Conservation (phyloP, 2,797 vertebrate genomes). For the Lophius americanus region DNA sequence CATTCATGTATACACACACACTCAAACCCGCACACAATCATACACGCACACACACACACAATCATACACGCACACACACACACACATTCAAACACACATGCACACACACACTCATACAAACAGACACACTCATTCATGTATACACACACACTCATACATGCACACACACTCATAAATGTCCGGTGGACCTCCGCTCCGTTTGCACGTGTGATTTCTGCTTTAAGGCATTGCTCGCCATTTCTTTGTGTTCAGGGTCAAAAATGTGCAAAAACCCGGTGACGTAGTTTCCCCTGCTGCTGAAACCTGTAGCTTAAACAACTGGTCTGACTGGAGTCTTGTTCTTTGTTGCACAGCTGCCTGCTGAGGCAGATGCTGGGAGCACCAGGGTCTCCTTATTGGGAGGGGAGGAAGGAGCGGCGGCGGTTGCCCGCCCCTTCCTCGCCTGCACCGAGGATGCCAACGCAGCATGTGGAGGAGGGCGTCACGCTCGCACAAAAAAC, state of each 20-base stretch:
- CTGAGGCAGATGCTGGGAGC: constrained; percentile 72
- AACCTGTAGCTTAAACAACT: constrained; percentile 76
- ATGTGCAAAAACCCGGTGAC: constrained; percentile 58
- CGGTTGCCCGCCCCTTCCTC: constrained; percentile 14
- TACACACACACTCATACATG: constrained; percentile 23
- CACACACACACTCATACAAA: too few relatives aligned
- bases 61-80: too few relatives aligned
- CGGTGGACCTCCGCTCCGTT: constrained; percentile 36
- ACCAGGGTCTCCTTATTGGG: constrained; percentile 57
- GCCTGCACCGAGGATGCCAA: constrained; percentile 49
- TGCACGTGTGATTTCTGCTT: constrained; percentile 64
- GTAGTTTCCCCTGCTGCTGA: constrained; percentile 58
- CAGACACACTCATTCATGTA: constrained; percentile 15
- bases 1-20: too few relatives aligned
- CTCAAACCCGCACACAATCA: too few relatives aligned
- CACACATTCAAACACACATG: too few relatives aligned
- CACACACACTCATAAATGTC: constrained; percentile 27
- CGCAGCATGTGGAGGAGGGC: constrained; percentile 41
- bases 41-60: too few relatives aligned
- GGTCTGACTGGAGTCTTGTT: constrained; percentile 71
- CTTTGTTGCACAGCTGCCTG: constrained; percentile 72
- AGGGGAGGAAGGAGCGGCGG: constrained; percentile 1
- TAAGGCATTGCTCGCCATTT: constrained; percentile 78
- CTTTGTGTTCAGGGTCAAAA: constrained; percentile 52
- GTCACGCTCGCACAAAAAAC: constrained; percentile 29